A percentile compares a stretch with the other conserved stretches of the same genome.
phyloP scores from a whole-genome alignment of 2,797 vertebrate species.

The Enoplosus armatus region DNA sequence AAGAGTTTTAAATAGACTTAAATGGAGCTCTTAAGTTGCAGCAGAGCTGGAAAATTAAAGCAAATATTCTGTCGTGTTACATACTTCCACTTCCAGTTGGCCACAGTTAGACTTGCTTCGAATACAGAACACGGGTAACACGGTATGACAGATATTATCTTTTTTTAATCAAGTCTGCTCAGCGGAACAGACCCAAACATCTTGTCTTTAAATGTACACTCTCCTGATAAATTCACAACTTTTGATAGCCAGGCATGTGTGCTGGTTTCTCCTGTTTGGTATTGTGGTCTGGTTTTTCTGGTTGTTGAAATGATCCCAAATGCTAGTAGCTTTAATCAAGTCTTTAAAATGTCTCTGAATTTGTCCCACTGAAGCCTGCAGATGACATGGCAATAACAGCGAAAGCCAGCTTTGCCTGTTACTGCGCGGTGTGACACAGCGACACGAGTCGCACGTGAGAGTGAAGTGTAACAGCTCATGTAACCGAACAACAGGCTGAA shows the following conservation, averaged over 20 bases:
- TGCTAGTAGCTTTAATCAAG: background rate
- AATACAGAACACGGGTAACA: background rate
- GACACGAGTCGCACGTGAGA: background rate
- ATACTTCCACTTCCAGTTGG: background rate
- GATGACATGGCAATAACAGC: background rate
- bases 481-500: background rate
- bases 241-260: background rate
- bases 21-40: constrained; percentile 13
- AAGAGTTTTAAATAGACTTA: constrained; percentile 39
- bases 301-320: background rate
- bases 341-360: background rate
- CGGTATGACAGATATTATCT: constrained; percentile 1
- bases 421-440: background rate
- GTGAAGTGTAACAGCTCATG: constrained; percentile 11
- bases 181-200: background rate
- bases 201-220: constrained; percentile 11
- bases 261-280: background rate
- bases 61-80: background rate
- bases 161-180: constrained; percentile 4
- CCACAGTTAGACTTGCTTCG: background rate
- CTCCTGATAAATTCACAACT: background rate
- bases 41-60: constrained; percentile 20
- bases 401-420: constrained; percentile 14
- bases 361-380: background rate
- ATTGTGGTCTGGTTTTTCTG: constrained; percentile 2